These are phyloP conservation scores for Carollia perspicillata DNA, from an alignment of 2,113 vertebrate genomes.

Conservation along the genomic window DNA sequence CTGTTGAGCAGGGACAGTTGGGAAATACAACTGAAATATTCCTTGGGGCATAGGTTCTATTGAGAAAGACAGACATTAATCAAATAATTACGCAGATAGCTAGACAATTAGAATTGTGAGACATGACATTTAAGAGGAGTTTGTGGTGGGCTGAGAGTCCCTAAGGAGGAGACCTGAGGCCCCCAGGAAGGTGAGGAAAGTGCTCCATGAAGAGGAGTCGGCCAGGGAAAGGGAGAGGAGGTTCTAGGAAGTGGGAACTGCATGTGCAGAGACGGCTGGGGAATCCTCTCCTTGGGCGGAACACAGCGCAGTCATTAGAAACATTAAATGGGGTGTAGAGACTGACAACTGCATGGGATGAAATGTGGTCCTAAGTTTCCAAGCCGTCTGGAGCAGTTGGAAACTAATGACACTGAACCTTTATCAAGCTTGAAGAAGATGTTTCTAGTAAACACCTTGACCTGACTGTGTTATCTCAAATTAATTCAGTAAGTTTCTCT, in stretches of 20 bases:
- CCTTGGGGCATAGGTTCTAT: background rate
- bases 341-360: background rate
- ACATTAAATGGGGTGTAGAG: background rate
- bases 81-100: constrained; percentile 27
- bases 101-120: background rate
- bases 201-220: background rate
- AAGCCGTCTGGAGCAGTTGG: background rate
- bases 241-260: background rate
- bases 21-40: constrained; percentile 8
- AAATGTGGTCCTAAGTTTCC: background rate
- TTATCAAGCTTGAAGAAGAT: background rate
- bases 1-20: background rate
- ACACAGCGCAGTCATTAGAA: background rate
- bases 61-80: constrained; percentile 32
- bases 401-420: background rate
- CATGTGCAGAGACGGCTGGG: background rate
- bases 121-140: background rate
- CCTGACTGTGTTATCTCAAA: background rate
- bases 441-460: background rate
- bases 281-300: background rate
- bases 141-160: background rate
- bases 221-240: background rate
- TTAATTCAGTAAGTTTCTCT: background rate
- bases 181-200: background rate
- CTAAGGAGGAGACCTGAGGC: background rate